Evolutionary conservation across 2,113 vertebrate species (phyloP), one percentile per base, ranked within the genome.

Genomic region (Lethenteron camtschaticum): DNA sequence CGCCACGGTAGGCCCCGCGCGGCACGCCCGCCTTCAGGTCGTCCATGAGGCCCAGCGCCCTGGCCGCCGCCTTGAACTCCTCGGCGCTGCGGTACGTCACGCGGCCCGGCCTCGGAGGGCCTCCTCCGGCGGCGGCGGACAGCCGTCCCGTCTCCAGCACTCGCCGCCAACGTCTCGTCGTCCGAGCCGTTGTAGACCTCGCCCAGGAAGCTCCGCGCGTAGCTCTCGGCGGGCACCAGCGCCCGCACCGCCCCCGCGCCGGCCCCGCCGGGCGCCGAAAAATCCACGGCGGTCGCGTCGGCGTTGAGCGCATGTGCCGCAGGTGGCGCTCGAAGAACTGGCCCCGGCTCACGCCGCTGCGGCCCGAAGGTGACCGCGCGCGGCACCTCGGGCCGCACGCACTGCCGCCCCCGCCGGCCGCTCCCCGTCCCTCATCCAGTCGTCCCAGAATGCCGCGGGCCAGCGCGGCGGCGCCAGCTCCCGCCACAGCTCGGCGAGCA

Each of bases 291-390:
- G 69, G 80, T 75, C 24, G 78, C 82, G 70, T 86, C 85, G 74
- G 95, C 96, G 86, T 85, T 83, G 83, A 96, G 84, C 75, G 88
- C 77, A 97, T 95, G 70, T 90, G 94, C 60, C 87, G 88, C 13
- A 97, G 77, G 71, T 97, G 91, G 72, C 95, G 91, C 72, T 97
- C 92, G 57, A 87, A 97, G 72, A 96, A 97, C 12, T 97, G 92
- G 70, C 92, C 91, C 16, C 94, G 83, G 79, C 92, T 97, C 2
- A 97, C 92, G 0, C 92, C 92, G 57, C 87, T 89, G 0, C 91
- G n/a, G 79, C 11, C 92, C 91, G 8, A 97, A 97, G 0, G 91
- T 97, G 73, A 94, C 80, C 1, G 92, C 95, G 9, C 92, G 77
- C 0, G 92, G 91, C 60, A 96, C 79, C 69, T 96, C 92, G 0